Conservation (phyloP, 2,797 vertebrate species). For the Synanceia verrucosa region DNA sequence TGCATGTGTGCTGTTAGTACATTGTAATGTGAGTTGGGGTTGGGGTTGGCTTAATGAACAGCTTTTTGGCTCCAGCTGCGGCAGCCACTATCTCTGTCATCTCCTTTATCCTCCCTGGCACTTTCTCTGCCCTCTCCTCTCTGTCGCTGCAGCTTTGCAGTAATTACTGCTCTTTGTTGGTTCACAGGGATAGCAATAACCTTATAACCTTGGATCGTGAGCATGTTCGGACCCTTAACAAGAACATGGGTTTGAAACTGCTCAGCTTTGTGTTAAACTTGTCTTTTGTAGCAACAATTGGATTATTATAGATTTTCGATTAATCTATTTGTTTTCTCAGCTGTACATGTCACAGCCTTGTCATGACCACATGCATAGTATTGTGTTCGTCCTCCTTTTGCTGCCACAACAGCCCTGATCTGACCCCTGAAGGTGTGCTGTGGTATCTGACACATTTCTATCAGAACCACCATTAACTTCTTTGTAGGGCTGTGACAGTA, state of each 20-base stretch:
- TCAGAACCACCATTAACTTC: too few species aligned
- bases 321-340: too few species aligned
- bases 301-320: not conserved
- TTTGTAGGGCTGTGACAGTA: too few species aligned
- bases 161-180: constrained; percentile 58
- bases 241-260: not conserved
- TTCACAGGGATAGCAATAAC: constrained; percentile 36
- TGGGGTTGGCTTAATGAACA: constrained; percentile 61
- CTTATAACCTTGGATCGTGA: constrained; percentile 3
- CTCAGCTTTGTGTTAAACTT: not conserved
- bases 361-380: too few species aligned
- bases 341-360: too few species aligned
- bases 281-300: not conserved
- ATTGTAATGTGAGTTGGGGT: constrained; percentile 37
- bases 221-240: not conserved
- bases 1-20: constrained; percentile 7
- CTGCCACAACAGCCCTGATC: too few species aligned
- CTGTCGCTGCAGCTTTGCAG: constrained; percentile 51
- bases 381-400: too few species aligned
- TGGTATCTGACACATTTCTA: too few species aligned
- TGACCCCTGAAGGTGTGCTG: too few species aligned
- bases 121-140: constrained; percentile 38
- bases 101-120: constrained; percentile 52
- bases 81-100: constrained; percentile 47
- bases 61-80: constrained; percentile 58